Evolutionary conservation across 2,888 invertebrate genomes (phyloP).

Genomic region (Pocota personata): DNA sequence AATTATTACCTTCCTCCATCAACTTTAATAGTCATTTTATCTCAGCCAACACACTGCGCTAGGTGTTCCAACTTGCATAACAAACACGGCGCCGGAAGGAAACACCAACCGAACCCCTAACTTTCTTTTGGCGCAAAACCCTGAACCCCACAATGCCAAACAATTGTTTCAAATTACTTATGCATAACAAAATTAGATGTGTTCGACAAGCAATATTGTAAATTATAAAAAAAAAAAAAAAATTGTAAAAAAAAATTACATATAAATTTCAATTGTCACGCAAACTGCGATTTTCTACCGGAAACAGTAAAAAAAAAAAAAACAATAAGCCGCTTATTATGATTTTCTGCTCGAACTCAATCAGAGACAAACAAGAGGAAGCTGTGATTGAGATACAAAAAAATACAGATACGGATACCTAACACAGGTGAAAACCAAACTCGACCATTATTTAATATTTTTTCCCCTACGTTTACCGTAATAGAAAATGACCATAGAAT

Average conservation of each 20-base stretch:
- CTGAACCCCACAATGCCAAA: not conserved
- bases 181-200: conserved; percentile 30
- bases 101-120: not conserved
- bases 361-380: conserved; percentile 44
- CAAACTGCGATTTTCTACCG: conserved; percentile 36
- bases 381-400: conserved; percentile 32
- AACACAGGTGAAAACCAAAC: conserved; percentile 60
- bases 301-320: conserved; percentile 31
- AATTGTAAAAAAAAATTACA: too few species aligned
- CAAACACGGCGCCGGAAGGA: conserved; percentile 9
- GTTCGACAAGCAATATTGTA: conserved; percentile 47
- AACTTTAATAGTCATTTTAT: conserved; percentile 35
- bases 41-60: conserved; percentile 12
- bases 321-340: conserved; percentile 62
- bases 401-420: conserved; percentile 21
- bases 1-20: not conserved
- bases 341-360: conserved; percentile 37
- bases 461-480: conserved; percentile 26
- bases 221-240: conserved; percentile 29
- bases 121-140: conserved; percentile 52
- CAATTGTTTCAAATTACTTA: conserved; percentile 47
- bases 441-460: conserved; percentile 46
- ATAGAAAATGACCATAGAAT: conserved; percentile 46
- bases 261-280: conserved; percentile 51
- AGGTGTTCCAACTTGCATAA: conserved; percentile 29